Base-by-base conservation (phyloP, 2,888 invertebrate genomes). In the Allolobophora icterica region DNA sequence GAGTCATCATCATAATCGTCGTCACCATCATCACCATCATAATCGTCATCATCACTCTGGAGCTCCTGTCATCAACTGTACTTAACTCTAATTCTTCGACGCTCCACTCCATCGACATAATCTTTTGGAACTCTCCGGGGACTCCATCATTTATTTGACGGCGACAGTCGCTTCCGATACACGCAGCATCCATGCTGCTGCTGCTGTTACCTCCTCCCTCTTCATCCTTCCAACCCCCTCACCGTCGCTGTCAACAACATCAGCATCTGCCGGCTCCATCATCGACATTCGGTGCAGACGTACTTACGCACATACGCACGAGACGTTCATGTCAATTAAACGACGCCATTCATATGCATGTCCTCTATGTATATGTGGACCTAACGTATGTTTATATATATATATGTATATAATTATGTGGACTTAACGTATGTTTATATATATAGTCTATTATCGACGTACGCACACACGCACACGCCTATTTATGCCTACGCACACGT, bases 101-200 rank as follows among this genome's bases (percentile, higher is more conserved):
- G 71, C 71, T n/a, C 71, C 71, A 6, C 24, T 52, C 52, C 52
- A 24, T 52, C 52, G 52, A 52, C 24, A 24, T 52, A 52, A 52
- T 52, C 52, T 71, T n/a, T 71, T n/a, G 30, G n/a, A 71, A 71
- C n/a, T 71, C 71, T 71, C 71, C 71, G 30, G 71, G n/a, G 71
- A n/a, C 71, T 71, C n/a, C 71, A 71, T 71, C 71, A 71, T 71
- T 71, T 71, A 71, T 71, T 71, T 71, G 71, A 71, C 71, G 71
- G n/a, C 71, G 71, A 71, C 71, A 71, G 71, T 71, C 30, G 71
- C 71, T 71, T 71, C 71, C 71, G 71, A 71, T 71, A 71, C 71
- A n/a, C 71, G 71, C 71, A 71, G 71, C 71, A 71, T 71, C 71
- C 71, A 71, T 11, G 71, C 71, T 52, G 52, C 71, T 71, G 30